These are phyloP conservation scores for Pogonocichla stellata DNA, from an alignment of 2,113 vertebrate genomes.

Conservation along the genomic window DNA sequence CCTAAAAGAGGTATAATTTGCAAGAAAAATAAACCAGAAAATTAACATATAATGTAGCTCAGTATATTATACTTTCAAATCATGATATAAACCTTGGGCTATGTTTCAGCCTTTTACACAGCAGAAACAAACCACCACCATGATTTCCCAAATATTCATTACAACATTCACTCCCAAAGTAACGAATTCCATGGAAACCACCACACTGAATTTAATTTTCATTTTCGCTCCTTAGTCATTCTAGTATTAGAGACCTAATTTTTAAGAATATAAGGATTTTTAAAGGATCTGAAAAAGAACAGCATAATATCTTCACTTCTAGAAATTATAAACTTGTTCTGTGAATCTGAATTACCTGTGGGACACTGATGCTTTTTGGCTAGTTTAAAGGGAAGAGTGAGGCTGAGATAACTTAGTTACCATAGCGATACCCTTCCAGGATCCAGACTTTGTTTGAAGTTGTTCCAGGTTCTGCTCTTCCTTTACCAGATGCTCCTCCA, in stretches of 20 bases:
- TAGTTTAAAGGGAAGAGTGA: not conserved
- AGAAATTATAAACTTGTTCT: not conserved
- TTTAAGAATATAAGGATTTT: not conserved
- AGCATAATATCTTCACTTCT: not conserved
- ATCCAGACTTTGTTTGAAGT: not conserved
- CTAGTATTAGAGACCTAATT: not conserved
- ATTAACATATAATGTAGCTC: not conserved
- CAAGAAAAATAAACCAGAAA: not conserved
- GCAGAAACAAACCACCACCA: not conserved
- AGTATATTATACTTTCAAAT: not conserved
- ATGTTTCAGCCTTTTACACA: not conserved
- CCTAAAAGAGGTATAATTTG: not conserved
- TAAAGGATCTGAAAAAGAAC: not conserved
- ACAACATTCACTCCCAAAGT: not conserved
- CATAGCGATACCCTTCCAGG: conserved; percentile 13
- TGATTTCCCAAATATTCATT: not conserved
- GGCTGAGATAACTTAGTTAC: conserved; percentile 13
- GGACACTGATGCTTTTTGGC: not conserved
- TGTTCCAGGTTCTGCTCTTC: conserved; percentile 27
- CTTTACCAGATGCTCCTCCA: conserved; percentile 51
- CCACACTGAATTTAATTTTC: not conserved
- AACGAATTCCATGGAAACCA: not conserved
- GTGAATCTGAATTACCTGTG: not conserved
- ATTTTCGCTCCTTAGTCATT: not conserved
- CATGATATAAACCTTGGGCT: not conserved